Conservation (phyloP, 2,797 vertebrate species). For the Carapus acus region DNA sequence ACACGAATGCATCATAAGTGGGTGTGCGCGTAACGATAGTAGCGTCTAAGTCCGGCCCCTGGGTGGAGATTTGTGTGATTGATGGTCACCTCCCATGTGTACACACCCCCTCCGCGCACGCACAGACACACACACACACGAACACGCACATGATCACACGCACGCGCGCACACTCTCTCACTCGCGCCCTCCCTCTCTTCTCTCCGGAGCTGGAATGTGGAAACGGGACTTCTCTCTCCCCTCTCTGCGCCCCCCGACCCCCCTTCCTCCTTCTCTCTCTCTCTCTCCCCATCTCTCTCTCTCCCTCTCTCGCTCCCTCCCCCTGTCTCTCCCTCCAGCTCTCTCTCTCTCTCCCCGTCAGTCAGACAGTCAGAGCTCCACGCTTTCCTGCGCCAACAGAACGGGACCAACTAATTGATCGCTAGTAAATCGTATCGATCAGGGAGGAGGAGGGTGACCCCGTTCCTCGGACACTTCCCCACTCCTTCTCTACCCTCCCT, state of each 20-base stretch:
- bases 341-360: constrained; percentile 5
- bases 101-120: constrained; percentile 21
- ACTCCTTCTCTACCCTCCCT: constrained; percentile 7
- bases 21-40: constrained; percentile 23
- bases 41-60: constrained; percentile 55
- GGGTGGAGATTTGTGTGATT: constrained; percentile 62
- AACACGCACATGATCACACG: no score
- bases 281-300: constrained; percentile 9
- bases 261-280: no score
- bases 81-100: constrained; percentile 58
- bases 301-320: neutral
- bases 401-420: constrained; percentile 38
- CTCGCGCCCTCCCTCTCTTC: constrained; percentile 14
- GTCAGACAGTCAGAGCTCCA: constrained; percentile 28
- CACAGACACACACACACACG: no score
- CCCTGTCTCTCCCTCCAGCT: constrained; percentile 13
- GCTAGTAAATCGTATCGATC: constrained; percentile 10
- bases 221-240: constrained; percentile 22
- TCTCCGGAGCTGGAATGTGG: constrained; percentile 58
- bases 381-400: constrained; percentile 26
- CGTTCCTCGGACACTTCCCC: constrained; percentile 24
- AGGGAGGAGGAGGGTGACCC: constrained; percentile 35
- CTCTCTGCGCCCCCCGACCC: no score
- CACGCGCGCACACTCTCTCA: constrained; percentile 1
- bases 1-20: constrained; percentile 32